These are phyloP conservation scores for Oreochromis niloticus DNA, from an alignment of 2,113 vertebrate species.

Conservation along the genomic window DNA sequence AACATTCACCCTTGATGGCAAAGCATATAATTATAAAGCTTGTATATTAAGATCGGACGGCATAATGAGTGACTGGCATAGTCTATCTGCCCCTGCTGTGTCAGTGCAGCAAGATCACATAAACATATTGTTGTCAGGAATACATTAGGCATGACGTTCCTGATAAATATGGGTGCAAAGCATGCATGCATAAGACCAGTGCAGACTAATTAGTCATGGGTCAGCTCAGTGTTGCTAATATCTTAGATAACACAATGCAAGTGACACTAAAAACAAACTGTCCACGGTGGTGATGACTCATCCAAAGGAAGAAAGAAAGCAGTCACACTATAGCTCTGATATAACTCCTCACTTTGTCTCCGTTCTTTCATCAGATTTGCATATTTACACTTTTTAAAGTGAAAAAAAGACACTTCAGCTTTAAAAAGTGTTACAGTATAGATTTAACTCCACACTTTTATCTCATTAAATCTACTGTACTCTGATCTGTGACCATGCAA, in stretches of 20 bases:
- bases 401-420: background rate
- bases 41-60: background rate
- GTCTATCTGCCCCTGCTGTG: background rate
- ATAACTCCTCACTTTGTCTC: background rate
- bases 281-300: background rate
- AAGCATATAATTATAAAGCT: background rate
- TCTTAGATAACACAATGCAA: conserved; percentile 1
- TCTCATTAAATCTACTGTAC: background rate
- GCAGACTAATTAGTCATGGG: conserved; percentile 21
- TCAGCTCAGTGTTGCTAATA: background rate
- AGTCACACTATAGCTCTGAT: background rate
- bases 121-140: background rate
- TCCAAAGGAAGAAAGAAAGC: background rate
- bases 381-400: background rate
- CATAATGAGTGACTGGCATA: background rate
- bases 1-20: background rate
- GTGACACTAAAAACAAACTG: background rate
- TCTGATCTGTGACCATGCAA: background rate
- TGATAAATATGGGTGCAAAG: background rate
- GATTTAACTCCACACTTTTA: background rate
- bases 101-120: background rate
- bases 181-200: background rate
- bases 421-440: background rate
- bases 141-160: background rate
- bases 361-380: background rate